phyloP scores from a whole-genome alignment of 2,113 vertebrate genomes.

The Turnix velox region DNA sequence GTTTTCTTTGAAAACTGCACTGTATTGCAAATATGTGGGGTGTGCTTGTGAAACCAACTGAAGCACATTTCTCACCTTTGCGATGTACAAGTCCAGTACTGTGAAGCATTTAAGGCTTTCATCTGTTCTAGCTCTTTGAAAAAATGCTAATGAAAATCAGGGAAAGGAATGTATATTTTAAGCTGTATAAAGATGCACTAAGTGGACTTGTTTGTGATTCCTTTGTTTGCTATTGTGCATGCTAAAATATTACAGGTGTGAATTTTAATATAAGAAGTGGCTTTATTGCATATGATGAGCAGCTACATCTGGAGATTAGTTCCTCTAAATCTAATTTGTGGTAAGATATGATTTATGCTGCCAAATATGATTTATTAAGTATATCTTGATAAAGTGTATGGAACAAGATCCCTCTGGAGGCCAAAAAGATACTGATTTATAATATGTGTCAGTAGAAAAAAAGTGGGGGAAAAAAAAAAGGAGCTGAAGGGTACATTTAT shows the following conservation, averaged over 20 bases:
- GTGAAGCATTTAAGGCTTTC: neutral
- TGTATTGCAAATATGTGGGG: neutral
- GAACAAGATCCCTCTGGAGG: slow-evolving; percentile 7
- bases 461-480: neutral
- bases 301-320: neutral
- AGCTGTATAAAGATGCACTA: neutral
- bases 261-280: neutral
- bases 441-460: neutral
- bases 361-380: slow-evolving; percentile 28
- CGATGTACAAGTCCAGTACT: neutral
- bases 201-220: neutral
- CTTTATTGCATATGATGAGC: neutral
- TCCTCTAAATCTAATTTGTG: slow-evolving; percentile 8
- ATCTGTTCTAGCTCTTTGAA: neutral
- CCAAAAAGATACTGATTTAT: neutral
- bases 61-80: neutral
- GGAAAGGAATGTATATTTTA: neutral
- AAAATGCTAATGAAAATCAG: neutral
- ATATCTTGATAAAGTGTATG: neutral
- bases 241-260: neutral
- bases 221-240: neutral
- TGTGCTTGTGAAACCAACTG: neutral
- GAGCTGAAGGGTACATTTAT: neutral
- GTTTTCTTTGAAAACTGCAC: neutral
- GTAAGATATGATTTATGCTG: slow-evolving; percentile 2